Percentiles rank a stretch among this genome's conserved stretches.
phyloP scores from a whole-genome alignment of 2,113 vertebrate species.

The Mesoclemmys tuberculata region DNA sequence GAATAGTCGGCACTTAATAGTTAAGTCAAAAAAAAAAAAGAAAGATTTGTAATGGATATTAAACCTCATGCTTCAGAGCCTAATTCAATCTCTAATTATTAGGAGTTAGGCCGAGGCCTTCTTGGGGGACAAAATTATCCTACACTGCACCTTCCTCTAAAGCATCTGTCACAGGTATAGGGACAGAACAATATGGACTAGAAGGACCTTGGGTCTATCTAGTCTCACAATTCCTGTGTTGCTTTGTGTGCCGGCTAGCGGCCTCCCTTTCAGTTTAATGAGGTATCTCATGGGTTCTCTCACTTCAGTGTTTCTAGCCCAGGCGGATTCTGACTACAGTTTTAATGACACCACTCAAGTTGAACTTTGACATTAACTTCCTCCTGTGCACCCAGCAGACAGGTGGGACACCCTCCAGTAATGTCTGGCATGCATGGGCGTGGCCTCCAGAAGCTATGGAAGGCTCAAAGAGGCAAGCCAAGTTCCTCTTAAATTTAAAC shows the following conservation, averaged over 20 bases:
- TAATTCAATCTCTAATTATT: background rate
- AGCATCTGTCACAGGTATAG: background rate
- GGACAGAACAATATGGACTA: background rate
- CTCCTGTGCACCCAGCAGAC: background rate
- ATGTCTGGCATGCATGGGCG: background rate
- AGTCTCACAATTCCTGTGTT: rapidly evolving
- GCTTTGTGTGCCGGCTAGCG: rapidly evolving
- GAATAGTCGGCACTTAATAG: rapidly evolving
- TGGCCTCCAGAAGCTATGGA: background rate
- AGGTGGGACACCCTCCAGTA: background rate
- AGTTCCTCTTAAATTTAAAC: background rate
- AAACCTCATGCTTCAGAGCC: background rate
- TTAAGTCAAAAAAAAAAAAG: background rate
- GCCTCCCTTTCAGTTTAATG: background rate
- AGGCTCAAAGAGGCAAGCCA: background rate
- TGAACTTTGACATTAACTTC: background rate
- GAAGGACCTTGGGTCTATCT: background rate
- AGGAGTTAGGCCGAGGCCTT: background rate
- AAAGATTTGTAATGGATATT: background rate
- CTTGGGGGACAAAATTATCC: no score
- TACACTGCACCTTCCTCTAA: background rate
- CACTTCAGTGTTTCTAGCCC: background rate
- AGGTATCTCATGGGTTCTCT: background rate
- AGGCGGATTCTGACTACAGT: background rate
- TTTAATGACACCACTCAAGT: background rate